Conservation (phyloP, 2,113 vertebrate genomes). For the Pandion haliaetus region DNA sequence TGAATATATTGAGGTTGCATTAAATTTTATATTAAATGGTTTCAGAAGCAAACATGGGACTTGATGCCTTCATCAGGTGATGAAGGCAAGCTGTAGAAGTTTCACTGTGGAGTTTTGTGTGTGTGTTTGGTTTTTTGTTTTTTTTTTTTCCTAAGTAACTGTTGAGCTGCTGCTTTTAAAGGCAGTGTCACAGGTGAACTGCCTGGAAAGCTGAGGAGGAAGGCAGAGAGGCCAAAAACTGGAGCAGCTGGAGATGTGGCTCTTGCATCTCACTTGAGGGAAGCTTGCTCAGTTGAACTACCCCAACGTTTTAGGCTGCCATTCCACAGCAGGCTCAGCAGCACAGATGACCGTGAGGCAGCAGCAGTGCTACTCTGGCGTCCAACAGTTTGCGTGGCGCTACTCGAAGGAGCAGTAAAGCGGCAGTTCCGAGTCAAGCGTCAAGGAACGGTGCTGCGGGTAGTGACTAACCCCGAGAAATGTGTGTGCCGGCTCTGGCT, state of each 20-base stretch:
- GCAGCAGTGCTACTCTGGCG: neutral
- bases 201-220: neutral
- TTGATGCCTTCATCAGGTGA: fast-evolving
- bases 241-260: neutral
- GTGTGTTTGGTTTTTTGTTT: fast-evolving
- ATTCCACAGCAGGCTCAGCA: neutral
- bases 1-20: fast-evolving
- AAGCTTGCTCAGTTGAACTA: fast-evolving
- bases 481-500: neutral
- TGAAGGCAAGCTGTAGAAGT: neutral
- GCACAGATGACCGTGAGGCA: neutral
- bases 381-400: fast-evolving
- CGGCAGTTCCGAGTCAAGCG: neutral
- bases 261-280: neutral
- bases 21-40: neutral
- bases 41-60: neutral
- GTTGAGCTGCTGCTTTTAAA: neutral
- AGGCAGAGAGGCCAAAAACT: neutral
- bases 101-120: neutral
- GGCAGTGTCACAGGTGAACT: neutral
- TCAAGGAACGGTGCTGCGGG: neutral
- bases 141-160: neutral
- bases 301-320: neutral
- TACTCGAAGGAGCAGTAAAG: neutral
- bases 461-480: neutral